Base-by-base conservation (phyloP, 2,797 vertebrate species). In the Atherinosoma microstoma region DNA sequence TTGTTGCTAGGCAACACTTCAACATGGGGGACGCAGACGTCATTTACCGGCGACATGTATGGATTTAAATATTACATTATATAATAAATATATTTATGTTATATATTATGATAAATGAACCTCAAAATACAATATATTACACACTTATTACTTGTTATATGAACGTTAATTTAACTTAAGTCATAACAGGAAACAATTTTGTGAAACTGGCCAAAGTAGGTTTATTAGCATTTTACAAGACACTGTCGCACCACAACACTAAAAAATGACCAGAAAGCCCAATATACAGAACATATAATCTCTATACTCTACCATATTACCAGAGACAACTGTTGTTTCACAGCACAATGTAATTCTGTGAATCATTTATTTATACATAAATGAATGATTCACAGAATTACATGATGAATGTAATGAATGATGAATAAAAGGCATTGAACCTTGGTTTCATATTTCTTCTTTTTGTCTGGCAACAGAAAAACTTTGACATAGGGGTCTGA, bases 401-500 rank as follows among this genome's bases (percentile, higher is more conserved):
- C 24, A 27, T 27, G 24, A 27, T 1, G 24, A 27, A 27, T 27
- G 24, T 27, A 27, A 27, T 27, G 24, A 27, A 27, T 27, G 24
- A 27, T 27, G 24, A 27, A 27, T 27, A 27, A 27, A 27, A 27
- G 24, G 89, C 96, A 95, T 45, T 97, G 96, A 63, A 98, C 96
- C 87, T 97, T 97, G 71, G 97, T 98, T 92, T 98, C 97, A 0
- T 94, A 94, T 74, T 97, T 96, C 83, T 97, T 96, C 89, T 97
- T 96, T 87, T 97, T 97, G 92, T 97, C 97, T 1, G 96, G 96
- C 32, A 97, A 84, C 79, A 97, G 84, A 90, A 95, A 97, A 22
- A 98, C 95, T 81, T 96, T 96, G 64, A 97, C 97, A 0, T 97
- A 98, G 32, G 97, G 97, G 83, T 97, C 97, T 0, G 97, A 32